Base-by-base conservation (phyloP, 2,888 invertebrate genomes). In the Proisotoma minuta region DNA sequence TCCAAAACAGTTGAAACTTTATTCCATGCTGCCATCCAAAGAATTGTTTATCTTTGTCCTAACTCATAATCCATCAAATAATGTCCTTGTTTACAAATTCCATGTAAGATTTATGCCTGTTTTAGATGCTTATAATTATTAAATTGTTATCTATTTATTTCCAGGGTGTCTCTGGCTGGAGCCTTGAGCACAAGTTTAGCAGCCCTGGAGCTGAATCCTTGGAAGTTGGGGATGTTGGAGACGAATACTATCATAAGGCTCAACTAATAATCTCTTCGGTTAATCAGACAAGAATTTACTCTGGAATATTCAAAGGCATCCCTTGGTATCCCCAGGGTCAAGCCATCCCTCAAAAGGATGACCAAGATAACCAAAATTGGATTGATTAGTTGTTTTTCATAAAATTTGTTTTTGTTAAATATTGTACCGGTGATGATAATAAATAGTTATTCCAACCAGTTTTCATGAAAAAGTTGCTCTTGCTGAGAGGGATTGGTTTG, bases 81-180 rank as follows among this genome's bases (percentile, higher is more conserved):
- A 69, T 40, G 50, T 69, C 3, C 60, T 63, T 43, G 61, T 69
- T 0, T 69, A 57, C 57, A 59, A 62, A 18, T 66, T 58, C 26
- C 57, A 64, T 60, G 68, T 65, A 63, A 2, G 5, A 52, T 28
- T 34, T 34, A 34, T 10, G 8, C 8, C 34, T 10, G 8, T 10
- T 34, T 34, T 34, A 34, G 15, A 10, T 34, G 34, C 34, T 10
- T 10, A 10, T 34, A 34, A 34, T 34, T 34, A 34, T 10, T 48
- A 22, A 59, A 26, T 10, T 51, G 20, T 22, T 5, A 20, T 26
- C n/a, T 40, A 18, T 24, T 26, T 24, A 10, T 24, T 23, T 2
- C 3, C 29, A 65, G 66, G 66, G 66, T 27, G 47, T 66, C 2
- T 40, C 58, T 2, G 63, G 63, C 8, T 66, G 66, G 66, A 60